phyloP scores from a whole-genome alignment of 2,888 invertebrate species.

The Andrena camellia region DNA sequence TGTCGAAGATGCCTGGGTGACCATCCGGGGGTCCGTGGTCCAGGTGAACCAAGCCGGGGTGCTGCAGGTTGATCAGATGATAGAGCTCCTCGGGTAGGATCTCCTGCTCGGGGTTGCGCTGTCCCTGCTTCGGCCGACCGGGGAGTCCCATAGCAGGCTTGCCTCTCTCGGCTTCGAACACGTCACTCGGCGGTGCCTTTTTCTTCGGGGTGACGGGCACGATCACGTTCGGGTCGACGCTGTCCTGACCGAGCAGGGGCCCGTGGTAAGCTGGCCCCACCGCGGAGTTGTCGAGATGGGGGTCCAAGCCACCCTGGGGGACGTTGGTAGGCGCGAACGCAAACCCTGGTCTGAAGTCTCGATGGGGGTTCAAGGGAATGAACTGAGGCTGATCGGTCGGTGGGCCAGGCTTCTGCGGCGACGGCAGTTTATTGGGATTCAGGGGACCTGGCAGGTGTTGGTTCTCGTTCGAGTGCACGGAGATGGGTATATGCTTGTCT shows the following conservation, averaged over 20 bases:
- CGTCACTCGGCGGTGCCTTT: slow-evolving; percentile 57
- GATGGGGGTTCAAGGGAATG: slow-evolving; percentile 73
- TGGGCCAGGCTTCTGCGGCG: slow-evolving; percentile 30
- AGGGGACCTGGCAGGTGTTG: slow-evolving; percentile 52
- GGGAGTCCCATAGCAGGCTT: slow-evolving; percentile 58
- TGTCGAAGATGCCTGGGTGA: slow-evolving; percentile 79
- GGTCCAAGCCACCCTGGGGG: slow-evolving; percentile 72
- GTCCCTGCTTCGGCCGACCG: slow-evolving; percentile 68
- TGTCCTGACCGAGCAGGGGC: slow-evolving; percentile 67
- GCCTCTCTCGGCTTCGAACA: slow-evolving; percentile 61
- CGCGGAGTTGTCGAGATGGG: slow-evolving; percentile 73
- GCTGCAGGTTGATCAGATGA: slow-evolving; percentile 80
- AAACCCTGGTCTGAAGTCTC: slow-evolving; percentile 64
- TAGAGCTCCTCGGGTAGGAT: slow-evolving; percentile 79
- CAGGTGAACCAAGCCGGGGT: slow-evolving; percentile 79
- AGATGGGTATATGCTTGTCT: slow-evolving; percentile 55
- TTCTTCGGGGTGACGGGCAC: slow-evolving; percentile 74
- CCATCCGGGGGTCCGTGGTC: slow-evolving; percentile 75
- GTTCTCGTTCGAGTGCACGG: slow-evolving; percentile 49
- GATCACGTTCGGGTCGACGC: slow-evolving; percentile 77
- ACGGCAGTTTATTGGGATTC: slow-evolving; percentile 71
- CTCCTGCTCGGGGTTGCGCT: slow-evolving; percentile 70
- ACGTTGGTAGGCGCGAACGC: slow-evolving; percentile 73
- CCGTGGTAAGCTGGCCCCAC: slow-evolving; percentile 77
- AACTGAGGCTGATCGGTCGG: slow-evolving; percentile 78